Evolutionary conservation across 2,113 vertebrate genomes (phyloP), one percentile per base, ranked within the genome.

Genomic region (Caracal caracal): DNA sequence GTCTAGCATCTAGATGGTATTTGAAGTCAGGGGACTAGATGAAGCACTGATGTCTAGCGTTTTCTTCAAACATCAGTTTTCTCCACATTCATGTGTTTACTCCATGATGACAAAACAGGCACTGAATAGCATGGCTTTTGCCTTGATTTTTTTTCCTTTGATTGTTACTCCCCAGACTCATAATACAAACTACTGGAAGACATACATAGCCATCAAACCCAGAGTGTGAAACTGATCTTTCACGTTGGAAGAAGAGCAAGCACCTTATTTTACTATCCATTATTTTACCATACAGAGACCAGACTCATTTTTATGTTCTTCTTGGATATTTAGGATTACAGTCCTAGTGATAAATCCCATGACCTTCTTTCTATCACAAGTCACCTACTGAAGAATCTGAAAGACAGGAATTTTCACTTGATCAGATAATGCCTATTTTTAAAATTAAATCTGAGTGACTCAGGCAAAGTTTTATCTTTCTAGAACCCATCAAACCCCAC

Each of bases 31-130:
- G 10, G 30, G 6, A 43, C 7, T 75, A 22, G 17, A 88, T 35
- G 16, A 93, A 75, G 7, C 75, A 35, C 26, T 84, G 40, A 81
- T 79, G 10, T 66, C 11, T 6, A 84, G n/a, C 3, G 90, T 51
- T 94, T 95, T 68, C 71, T 91, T 86, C 43, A 92, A 78, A 81
- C 81, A 37, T 79, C 37, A 37, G 3, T 68, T 94, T 66, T 79
- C n/a, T 20, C 26, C 37, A 86, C 26, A 35, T 71, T 28, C 17
- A 26, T 49, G 0, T 35, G 10, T 66, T 51, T 7, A 63, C 9
- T 81, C 33, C 6, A 71, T 12, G 40, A 40, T 12, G 47, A 71
- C 26, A 26, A 97, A 91, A 66, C 12, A 86, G 61, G 28, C 8
- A 40, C 10, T 68, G 5, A 53, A 79, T 13, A 71, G 11, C 4